Evolutionary conservation across 2,113 vertebrate genomes (phyloP).

Genomic region (Alethe diademata): DNA sequence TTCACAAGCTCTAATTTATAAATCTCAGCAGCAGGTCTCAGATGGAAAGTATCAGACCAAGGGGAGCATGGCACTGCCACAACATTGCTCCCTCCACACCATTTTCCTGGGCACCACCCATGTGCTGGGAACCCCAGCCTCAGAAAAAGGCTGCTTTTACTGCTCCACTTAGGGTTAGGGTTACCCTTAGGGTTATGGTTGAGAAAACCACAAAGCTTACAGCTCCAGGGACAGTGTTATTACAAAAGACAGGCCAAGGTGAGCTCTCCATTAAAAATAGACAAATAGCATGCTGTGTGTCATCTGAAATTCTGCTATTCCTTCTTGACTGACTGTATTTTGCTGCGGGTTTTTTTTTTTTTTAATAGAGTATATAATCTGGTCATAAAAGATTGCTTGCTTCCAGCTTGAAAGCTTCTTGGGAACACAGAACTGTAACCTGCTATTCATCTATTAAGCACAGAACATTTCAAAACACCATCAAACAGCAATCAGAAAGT

Average conservation of each 20-base stretch:
- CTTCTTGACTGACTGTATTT: neutral
- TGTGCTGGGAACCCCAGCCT: neutral
- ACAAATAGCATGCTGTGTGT: neutral
- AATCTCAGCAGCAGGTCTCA: neutral
- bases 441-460: neutral
- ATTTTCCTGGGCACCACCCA: neutral
- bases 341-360: neutral
- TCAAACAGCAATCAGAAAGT: neutral
- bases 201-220: neutral
- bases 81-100: neutral
- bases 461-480: neutral
- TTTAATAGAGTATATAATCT: neutral
- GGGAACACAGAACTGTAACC: neutral
- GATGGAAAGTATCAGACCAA: neutral
- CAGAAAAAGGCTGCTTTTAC: neutral
- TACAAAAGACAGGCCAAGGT: neutral
- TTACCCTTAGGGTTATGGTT: neutral
- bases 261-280: neutral
- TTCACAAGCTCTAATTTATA: neutral
- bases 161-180: neutral
- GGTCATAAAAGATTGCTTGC: neutral
- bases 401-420: neutral
- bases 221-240: neutral
- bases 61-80: fast-evolving
- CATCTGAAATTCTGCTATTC: neutral